Base-by-base conservation (phyloP, 1,140 invertebrate species). In the Plectrocnemia conspersa region DNA sequence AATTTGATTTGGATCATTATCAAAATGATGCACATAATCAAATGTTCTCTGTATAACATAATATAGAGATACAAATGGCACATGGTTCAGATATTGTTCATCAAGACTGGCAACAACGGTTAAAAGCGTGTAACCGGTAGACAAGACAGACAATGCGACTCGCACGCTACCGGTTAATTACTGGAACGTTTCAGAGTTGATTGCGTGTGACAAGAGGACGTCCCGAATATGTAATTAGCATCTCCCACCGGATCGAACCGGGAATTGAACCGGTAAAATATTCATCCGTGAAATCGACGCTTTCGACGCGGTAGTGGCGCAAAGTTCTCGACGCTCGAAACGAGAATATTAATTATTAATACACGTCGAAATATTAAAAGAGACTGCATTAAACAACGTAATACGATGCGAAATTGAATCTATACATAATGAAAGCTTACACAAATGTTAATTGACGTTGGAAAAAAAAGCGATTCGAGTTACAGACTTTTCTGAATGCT, bases 211-310 rank as follows among this genome's bases (percentile, higher is more conserved):
- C 35, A 9, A 29, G 35, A 16, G 35, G 35, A 16, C 15, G 6
- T 10, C 6, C n/a, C 27, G 35, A 38, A 38, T 38, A 15, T 38
- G 35, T 38, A 38, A 38, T 38, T 38, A 38, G 11, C n/a, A 13
- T 35, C n/a, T 13, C n/a, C 32, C n/a, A 35, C 32, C 11, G 32
- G 32, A 29, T 6, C 27, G 27, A 7, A 29, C 27, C 6, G 27
- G n/a, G 27, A 29, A 29, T 29, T 7, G 27, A 24, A 40, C 27
- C 33, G 29, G 22, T 44, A 32, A 49, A 56, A 49, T 49, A 44
- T 49, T 42, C 54, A 33, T n/a, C 46, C 23, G 23, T 9, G 36
- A 50, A 42, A 49, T 48, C 44, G 53, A 33, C 48, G 44, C 27
- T 24, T 18, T 27, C 11, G n/a, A 16, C 22, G 7, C 38, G 19